Percentiles rank a stretch among this genome's conserved stretches.
Evolutionary conservation across 2,113 vertebrate genomes (phyloP).

Genomic region (Cavia aperea): DNA sequence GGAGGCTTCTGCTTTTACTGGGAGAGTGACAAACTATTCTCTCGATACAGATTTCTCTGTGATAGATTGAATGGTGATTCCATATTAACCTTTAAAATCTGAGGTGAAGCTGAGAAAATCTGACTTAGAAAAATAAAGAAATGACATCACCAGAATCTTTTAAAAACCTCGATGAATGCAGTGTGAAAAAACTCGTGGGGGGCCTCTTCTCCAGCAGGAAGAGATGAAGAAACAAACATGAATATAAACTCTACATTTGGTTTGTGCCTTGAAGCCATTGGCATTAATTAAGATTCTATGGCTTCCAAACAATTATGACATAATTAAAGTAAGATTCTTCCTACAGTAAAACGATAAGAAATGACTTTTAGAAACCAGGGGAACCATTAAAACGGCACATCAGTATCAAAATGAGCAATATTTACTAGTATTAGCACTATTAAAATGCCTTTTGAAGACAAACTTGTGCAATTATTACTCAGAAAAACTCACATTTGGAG

Average conservation of each 20-base stretch:
- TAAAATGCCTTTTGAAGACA: conserved; percentile 83
- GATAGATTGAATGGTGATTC: conserved; percentile 52
- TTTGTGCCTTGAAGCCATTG: conserved; percentile 79
- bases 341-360: conserved; percentile 83
- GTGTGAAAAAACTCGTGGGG: conserved; percentile 46
- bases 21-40: conserved; percentile 17
- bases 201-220: conserved; percentile 62
- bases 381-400: conserved; percentile 80
- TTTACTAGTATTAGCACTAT: conserved; percentile 83
- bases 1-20: not conserved
- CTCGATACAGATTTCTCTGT: conserved; percentile 46
- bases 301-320: conserved; percentile 85
- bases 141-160: conserved; percentile 55
- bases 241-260: conserved; percentile 72
- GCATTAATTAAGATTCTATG: conserved; percentile 85
- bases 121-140: conserved; percentile 23
- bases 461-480: conserved; percentile 81
- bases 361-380: conserved; percentile 80
- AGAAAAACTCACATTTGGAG: conserved; percentile 74
- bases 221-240: conserved; percentile 73
- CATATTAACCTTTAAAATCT: conserved; percentile 59
- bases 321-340: conserved; percentile 84
- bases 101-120: conserved; percentile 47
- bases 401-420: conserved; percentile 83
- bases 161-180: conserved; percentile 49